A percentile compares a stretch with the other conserved stretches of the same genome.
Evolutionary conservation across 92 coral and sea anemone species (phyloP).

Genomic region (Actinostola sp.): DNA sequence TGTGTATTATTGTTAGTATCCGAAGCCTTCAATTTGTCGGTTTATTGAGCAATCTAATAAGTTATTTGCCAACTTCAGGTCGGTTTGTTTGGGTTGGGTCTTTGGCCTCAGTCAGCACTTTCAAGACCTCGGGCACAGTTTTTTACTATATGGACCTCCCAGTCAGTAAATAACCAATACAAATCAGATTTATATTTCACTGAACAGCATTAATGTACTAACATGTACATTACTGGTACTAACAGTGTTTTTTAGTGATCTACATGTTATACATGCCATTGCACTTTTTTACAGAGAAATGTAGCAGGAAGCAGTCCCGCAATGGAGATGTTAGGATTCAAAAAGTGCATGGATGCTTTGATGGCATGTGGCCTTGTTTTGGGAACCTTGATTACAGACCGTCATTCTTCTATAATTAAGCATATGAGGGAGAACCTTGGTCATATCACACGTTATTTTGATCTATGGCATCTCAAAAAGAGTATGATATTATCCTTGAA

Average conservation of each 20-base stretch:
- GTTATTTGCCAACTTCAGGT: too few relatives aligned
- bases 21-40: neutral
- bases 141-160: too few relatives aligned
- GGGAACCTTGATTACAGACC: conserved; percentile 52
- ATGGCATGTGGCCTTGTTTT: conserved; percentile 4
- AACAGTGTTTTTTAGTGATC: too few relatives aligned
- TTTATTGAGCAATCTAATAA: too few relatives aligned
- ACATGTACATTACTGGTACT: neutral
- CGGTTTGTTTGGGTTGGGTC: too few relatives aligned
- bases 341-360: conserved; percentile 21
- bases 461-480: conserved; percentile 64
- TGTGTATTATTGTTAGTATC: neutral
- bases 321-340: conserved; percentile 25
- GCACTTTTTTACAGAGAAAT: conserved; percentile 22
- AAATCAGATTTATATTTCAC: too few relatives aligned
- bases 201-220: too few relatives aligned
- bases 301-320: conserved; percentile 29
- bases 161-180: too few relatives aligned
- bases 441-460: conserved; percentile 66
- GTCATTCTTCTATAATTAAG: conserved; percentile 48
- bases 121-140: too few relatives aligned
- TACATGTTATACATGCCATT: neutral
- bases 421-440: conserved; percentile 50
- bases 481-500: conserved; percentile 23
- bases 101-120: too few relatives aligned